These are phyloP conservation scores for Pyrocephalus nanus DNA, from an alignment of 2,797 vertebrate species.

Conservation along the genomic window DNA sequence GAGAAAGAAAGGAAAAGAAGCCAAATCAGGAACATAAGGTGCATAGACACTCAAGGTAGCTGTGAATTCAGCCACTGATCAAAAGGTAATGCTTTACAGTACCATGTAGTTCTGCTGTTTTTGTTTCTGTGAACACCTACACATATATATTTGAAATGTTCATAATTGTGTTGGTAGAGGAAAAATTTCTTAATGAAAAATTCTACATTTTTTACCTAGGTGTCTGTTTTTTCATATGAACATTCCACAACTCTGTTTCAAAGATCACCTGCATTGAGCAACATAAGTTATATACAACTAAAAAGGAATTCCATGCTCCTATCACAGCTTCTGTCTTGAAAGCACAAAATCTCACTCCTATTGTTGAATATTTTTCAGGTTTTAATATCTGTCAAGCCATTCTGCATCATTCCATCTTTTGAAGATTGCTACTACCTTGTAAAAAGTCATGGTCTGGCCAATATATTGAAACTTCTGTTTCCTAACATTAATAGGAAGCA, in stretches of 20 bases:
- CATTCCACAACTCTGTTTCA: neutral
- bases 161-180: neutral
- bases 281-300: neutral
- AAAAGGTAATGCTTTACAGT: neutral
- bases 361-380: neutral
- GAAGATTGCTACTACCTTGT: neutral
- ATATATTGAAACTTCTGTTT: neutral
- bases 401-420: neutral
- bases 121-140: neutral
- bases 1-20: neutral
- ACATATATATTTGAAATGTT: neutral
- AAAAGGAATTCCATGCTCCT: neutral
- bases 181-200: neutral
- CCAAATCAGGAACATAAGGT: neutral
- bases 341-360: neutral
- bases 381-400: neutral
- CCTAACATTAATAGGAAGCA: neutral
- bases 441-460: neutral
- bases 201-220: neutral
- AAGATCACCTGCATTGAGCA: neutral
- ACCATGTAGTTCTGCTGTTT: neutral
- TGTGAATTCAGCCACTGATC: neutral
- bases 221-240: neutral
- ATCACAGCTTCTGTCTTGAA: neutral
- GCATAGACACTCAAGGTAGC: neutral